Evolutionary conservation across 2,113 vertebrate species (phyloP), one percentile per base, ranked within the genome.

Genomic region (Hemichromis elongatus): DNA sequence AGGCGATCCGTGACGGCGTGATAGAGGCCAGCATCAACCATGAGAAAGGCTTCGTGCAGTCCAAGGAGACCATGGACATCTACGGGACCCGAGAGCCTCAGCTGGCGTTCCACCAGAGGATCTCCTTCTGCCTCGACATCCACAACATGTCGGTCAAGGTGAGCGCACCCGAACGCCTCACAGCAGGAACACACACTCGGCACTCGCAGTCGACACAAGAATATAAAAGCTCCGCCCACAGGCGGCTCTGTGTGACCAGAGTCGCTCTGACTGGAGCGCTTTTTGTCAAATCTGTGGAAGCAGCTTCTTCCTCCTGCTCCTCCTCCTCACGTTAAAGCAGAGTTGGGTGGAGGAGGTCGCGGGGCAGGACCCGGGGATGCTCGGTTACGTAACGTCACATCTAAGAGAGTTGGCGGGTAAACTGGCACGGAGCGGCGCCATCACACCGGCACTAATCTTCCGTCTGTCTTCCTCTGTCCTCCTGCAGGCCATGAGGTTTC

Each of bases 71-170:
- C 90, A 99, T 97, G 8, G 98, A 99, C 86, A 99, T 99, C 86
- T 99, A 99, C 47, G 98, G 97, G 9, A 99, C 98, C 1, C 96
- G 98, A 11, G 98, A 99, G 92, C 98, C 98, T 10, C 98, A 99
- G 95, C 96, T 99, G 47, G 98, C 98, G 2, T 99, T 99, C 81
- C 98, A 99, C 93, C 98, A 99, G 95, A 97, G 98, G 70, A 99
- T 99, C 95, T 98, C 97, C 84, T 99, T 99, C 96, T 99, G 98
- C 87, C 96, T 99, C 11, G 98, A 99, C 91, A 99, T 99, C 85
- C 98, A 99, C 97, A 99, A 99, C 96, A 99, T 99, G 99, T 99
- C 98, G 0, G 99, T 99, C 83, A 99, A 99, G 98, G 98, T 99
- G 35, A 73, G 42, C 13, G 7, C 47, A 1, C 16, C 16, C 30